phyloP scores from a whole-genome alignment of 2,888 invertebrate species.

The Stenichneumon culpator region DNA sequence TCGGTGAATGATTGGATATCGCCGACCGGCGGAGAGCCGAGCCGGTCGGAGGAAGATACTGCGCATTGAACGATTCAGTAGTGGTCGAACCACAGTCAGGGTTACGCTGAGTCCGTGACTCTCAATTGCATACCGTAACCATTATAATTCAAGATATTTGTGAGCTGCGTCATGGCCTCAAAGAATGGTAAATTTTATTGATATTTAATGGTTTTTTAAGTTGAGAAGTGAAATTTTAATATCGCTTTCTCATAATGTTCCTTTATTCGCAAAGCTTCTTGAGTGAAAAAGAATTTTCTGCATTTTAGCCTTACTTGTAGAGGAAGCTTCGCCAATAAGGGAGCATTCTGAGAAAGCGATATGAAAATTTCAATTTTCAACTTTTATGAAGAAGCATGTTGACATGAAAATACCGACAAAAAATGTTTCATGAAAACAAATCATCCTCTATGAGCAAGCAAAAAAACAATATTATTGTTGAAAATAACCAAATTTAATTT shows the following conservation, averaged over 20 bases:
- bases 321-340: too few species aligned
- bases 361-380: too few species aligned
- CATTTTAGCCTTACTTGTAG: too few species aligned
- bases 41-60: constrained; percentile 38
- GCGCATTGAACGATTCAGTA: constrained; percentile 30
- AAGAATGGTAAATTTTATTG: constrained; percentile 27
- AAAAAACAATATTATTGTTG: neutral
- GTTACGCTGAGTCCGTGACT: constrained; percentile 14
- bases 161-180: constrained; percentile 22
- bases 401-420: too few species aligned
- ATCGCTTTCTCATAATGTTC: too few species aligned
- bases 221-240: neutral
- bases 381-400: too few species aligned
- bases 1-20: constrained; percentile 2
- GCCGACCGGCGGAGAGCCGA: neutral
- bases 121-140: constrained; percentile 6
- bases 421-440: too few species aligned
- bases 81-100: constrained; percentile 3
- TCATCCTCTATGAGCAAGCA: too few species aligned
- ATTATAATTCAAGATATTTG: neutral
- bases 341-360: too few species aligned
- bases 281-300: too few species aligned
- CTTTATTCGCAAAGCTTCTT: too few species aligned
- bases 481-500: neutral
- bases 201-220: neutral